A percentile compares a stretch with the other conserved stretches of the same genome.
Conservation (phyloP, 1,140 invertebrate species). For the Nasonia vitripennis region DNA sequence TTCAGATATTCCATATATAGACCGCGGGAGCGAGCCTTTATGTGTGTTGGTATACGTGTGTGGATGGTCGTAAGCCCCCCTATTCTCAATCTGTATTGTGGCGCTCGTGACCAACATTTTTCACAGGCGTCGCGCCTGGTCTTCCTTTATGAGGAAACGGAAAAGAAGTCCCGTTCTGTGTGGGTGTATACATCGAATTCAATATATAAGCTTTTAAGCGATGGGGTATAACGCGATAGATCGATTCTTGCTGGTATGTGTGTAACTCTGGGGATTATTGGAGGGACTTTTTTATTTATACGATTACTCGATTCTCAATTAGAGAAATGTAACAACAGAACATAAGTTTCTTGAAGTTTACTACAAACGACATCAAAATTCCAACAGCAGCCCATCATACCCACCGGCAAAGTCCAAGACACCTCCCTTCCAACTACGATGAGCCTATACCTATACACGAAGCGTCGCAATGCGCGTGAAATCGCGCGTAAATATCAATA, state of each 20-base stretch:
- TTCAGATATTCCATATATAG: constrained; percentile 9
- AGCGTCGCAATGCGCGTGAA: background rate
- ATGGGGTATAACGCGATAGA: too few relatives aligned
- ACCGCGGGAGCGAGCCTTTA: background rate
- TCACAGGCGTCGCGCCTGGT: background rate
- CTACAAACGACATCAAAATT: too few relatives aligned
- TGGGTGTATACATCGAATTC: too few relatives aligned
- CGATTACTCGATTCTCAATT: too few relatives aligned
- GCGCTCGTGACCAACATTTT: constrained; percentile 12
- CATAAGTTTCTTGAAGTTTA: too few relatives aligned
- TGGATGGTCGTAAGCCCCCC: background rate
- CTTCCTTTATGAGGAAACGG: background rate
- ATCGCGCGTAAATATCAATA: constrained; percentile 45
- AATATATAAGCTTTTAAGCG: too few relatives aligned
- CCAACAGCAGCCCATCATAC: too few relatives aligned
- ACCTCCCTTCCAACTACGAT: background rate
- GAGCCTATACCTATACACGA: background rate
- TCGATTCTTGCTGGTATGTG: too few relatives aligned
- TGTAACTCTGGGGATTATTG: too few relatives aligned
- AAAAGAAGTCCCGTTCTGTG: too few relatives aligned
- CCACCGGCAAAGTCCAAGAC: background rate
- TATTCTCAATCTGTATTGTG: constrained; percentile 10
- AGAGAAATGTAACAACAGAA: too few relatives aligned
- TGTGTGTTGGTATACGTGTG: background rate
- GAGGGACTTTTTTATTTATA: too few relatives aligned